Evolutionary conservation across 2,888 invertebrate species (phyloP), one percentile per base, ranked within the genome.

Genomic region (Orgyia antiqua): DNA sequence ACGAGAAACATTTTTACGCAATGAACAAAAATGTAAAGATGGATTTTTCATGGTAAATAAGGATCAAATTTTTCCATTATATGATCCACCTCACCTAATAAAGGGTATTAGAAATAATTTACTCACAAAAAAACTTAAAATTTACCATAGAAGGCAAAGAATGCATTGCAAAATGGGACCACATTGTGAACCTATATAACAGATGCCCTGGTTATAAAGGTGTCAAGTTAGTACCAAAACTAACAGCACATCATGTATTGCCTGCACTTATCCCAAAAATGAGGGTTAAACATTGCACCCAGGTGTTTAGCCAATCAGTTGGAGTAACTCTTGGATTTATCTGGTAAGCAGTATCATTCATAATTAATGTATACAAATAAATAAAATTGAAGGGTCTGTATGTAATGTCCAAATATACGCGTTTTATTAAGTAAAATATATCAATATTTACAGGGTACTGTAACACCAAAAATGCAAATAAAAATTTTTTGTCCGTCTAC

Each of bases 61-160:
- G 10, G 2, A 32, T 17, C 9, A 34, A 24, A 29, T 33, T 24
- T 11, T 27, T 13, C 27, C 29, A 2, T 4, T 35, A 1, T 33
- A 21, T 32, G 35, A 39, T 34, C 39, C 39, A 13, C 24, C 38
- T 7, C 34, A 39, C 13, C 24, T 39, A 1, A 31, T 31, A 1
- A 39, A 34, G 12, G 34, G 38, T 13, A 30, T 39, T 4, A 26
- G 35, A 2, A 37, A 33, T 31, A 33, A 33, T 27, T 9, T 23
- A 2, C 4, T 23, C 6, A 23, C 4, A 5, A 23, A n/a, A 23
- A 23, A 10, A 23, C 6, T 29, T 29, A 0, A 32, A 29, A 20
- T 35, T n/a, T 9, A 19, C 3, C 1, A 24, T 34, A 1, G 20
- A 34, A 18, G 27, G 24, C 6, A 31, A 31, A 23, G 23, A 26